These are phyloP conservation scores for Strigamia maritima DNA, from an alignment of 2,888 invertebrate species.

Conservation along the genomic window DNA sequence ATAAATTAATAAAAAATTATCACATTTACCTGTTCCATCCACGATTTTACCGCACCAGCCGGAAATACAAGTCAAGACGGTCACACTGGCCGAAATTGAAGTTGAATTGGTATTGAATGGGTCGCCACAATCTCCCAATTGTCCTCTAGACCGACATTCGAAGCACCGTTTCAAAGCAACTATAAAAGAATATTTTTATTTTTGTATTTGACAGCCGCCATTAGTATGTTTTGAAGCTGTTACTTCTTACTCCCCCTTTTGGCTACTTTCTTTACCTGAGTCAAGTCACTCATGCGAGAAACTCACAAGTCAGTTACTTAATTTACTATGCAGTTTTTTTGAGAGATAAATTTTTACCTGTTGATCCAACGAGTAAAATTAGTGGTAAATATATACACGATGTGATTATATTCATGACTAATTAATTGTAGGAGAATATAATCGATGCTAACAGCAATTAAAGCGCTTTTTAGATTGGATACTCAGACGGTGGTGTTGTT, in stretches of 20 bases:
- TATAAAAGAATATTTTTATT: not conserved
- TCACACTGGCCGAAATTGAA: constrained; percentile 58
- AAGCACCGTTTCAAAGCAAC: constrained; percentile 69
- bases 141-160: constrained; percentile 80
- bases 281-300: not conserved
- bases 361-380: not conserved
- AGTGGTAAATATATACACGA: not conserved
- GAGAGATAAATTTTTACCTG: too few relatives aligned
- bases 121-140: constrained; percentile 83
- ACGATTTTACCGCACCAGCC: constrained; percentile 91
- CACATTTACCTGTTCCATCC: constrained; percentile 61
- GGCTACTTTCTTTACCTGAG: not conserved
- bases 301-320: too few relatives aligned
- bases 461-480: not conserved
- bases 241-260: not conserved
- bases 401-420: not conserved
- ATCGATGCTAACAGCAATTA: not conserved
- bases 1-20: not conserved
- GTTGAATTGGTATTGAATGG: constrained; percentile 73
- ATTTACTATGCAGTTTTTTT: too few relatives aligned
- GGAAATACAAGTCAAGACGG: constrained; percentile 76
- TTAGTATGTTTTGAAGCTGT: not conserved
- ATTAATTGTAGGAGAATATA: not conserved
- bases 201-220: not conserved
- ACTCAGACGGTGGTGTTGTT: not conserved